phyloP scores from a whole-genome alignment of 53 echinoderm and acorn worm species.

The Arbacia lixula region DNA sequence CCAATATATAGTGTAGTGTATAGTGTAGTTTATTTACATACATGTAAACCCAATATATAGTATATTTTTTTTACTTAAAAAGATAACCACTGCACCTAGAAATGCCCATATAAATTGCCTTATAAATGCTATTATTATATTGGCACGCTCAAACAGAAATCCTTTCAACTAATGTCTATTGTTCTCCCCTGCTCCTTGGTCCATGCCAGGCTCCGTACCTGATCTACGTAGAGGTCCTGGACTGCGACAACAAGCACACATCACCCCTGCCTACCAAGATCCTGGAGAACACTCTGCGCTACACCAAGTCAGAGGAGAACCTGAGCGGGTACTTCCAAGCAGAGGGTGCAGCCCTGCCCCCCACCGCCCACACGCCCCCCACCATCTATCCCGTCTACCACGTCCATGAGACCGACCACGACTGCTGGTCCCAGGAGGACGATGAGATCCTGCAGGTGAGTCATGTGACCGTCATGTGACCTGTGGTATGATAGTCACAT shows the following conservation, averaged over 20 bases:
- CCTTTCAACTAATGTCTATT: no score
- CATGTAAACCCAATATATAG: no score
- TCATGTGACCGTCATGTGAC: no score
- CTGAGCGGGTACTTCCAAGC: slow-evolving; percentile 76
- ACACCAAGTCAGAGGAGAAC: slow-evolving; percentile 98
- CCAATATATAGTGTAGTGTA: no score
- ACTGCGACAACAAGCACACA: slow-evolving; percentile 97
- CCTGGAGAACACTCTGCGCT: slow-evolving; percentile 93
- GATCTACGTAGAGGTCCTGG: slow-evolving; percentile 95
- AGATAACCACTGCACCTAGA: no score
- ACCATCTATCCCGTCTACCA: slow-evolving; percentile 85
- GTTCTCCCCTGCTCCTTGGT: no score
- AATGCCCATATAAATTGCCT: no score
- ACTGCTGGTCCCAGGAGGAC: slow-evolving; percentile 99
- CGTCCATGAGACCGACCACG: slow-evolving; percentile 91
- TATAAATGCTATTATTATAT: no score
- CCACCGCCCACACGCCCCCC: slow-evolving; percentile 71
- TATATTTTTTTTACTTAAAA: no score
- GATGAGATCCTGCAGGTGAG: slow-evolving; percentile 95
- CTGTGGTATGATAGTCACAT: no score
- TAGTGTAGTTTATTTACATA: no score
- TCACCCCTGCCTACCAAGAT: slow-evolving; percentile 92
- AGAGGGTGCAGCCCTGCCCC: slow-evolving; percentile 37
- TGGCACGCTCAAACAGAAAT: no score
- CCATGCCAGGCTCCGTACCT: slow-evolving; percentile 97